Conservation (phyloP, 2,888 invertebrate genomes). For the Anodontia alba region DNA sequence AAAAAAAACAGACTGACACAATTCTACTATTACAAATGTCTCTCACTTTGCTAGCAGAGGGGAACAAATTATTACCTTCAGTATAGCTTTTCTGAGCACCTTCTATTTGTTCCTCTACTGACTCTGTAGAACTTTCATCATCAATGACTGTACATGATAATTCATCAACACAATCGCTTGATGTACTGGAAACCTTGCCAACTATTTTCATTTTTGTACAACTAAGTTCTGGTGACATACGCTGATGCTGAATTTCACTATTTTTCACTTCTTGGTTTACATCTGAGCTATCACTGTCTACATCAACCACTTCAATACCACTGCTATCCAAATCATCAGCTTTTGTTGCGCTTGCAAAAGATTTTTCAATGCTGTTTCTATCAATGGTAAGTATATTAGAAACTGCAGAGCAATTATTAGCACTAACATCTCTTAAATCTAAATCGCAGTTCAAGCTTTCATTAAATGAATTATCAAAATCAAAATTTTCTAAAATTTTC, state of each 20-base stretch:
- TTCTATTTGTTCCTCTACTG: not conserved
- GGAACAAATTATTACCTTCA: too few species aligned
- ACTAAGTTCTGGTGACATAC: too few species aligned
- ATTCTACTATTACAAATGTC: too few species aligned
- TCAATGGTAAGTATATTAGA: not conserved
- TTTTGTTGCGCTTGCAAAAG: not conserved
- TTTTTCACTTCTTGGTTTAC: not conserved
- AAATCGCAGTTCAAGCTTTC: not conserved
- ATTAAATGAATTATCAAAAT: slow-evolving; percentile 32
- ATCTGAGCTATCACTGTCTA: not conserved
- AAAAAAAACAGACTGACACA: too few species aligned
- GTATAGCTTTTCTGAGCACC: too few species aligned
- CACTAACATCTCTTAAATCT: not conserved
- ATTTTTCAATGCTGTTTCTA: not conserved
- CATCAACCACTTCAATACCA: not conserved
- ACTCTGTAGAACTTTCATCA: not conserved
- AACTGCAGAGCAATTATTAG: not conserved
- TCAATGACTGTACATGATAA: not conserved
- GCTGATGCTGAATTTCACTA: not conserved
- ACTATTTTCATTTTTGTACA: too few species aligned
- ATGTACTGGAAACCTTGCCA: not conserved
- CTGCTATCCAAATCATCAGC: not conserved
- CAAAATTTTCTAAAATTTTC: not conserved
- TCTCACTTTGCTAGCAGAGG: too few species aligned
- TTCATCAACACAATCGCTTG: not conserved